Evolutionary conservation across 2,888 invertebrate genomes (phyloP), one percentile per base, ranked within the genome.

Genomic region (Omphaloscelis lunosa): DNA sequence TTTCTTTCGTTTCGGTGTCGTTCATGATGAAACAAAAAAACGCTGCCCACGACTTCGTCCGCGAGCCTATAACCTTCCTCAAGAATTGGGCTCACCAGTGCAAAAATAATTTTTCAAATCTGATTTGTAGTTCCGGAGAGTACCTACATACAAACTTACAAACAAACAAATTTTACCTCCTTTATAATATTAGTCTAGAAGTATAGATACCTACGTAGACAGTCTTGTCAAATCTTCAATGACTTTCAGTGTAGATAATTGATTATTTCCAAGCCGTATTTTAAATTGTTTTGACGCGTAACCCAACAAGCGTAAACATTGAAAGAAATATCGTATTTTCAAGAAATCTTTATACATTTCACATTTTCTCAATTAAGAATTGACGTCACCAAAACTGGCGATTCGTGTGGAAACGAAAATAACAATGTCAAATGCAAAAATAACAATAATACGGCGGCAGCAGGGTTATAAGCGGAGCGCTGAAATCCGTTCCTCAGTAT

Each of bases 341-440:
- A 70, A 27, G n/a, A 77, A 65, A 82, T 78, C 71, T 86, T 68
- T 62, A 65, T 65, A 62, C 48, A 62, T 74, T 77, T 73, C 66
- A 61, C 77, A 63, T 71, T 76, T 59, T 61, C 61, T 76, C 84
- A 84, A 80, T 88, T 83, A 83, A 80, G 83, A 67, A 53, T 68
- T 88, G 86, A 85, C 88, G 88, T 88, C 86, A 89, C 70, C 70
- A 80, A 79, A 82, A 62, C 70, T 70, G 70, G 69, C 72, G 59
- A 79, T 75, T 70, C 65, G 70, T 73, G 56, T 68, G 61, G 65
- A 76, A 79, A 84, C 89, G 39, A 80, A 89, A 89, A 89, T 88
- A 87, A 88, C 82, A 85, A 84, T 88, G 88, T 86, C 82, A 75
- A 76, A 66, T 72, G 70, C 80, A 80, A 86, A 88, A 89, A 88